Conservation (phyloP, 2,797 vertebrate genomes). For the Sardinella longiceps region DNA sequence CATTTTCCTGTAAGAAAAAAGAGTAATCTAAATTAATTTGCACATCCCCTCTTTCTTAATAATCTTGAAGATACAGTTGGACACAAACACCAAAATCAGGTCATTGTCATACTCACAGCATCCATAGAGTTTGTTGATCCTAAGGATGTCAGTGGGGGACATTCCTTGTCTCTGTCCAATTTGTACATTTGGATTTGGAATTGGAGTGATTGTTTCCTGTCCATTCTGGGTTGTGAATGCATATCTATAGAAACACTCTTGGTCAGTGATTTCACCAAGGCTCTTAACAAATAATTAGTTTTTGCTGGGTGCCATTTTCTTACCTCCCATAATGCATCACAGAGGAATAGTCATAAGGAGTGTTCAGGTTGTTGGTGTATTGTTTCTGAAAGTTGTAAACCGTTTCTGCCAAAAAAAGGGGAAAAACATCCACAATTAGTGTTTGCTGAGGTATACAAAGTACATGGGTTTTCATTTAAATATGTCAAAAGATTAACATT, state of each 20-base stretch:
- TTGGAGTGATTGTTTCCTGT: constrained; percentile 51
- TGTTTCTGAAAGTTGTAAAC: constrained; percentile 67
- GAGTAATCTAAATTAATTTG: background rate
- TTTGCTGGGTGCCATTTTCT: background rate
- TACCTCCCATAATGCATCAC: constrained; percentile 71
- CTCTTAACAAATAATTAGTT: background rate
- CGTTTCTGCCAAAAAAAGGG: background rate
- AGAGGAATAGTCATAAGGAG: constrained; percentile 73
- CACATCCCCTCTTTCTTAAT: too few relatives aligned
- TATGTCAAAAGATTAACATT: too few relatives aligned
- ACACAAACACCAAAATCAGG: background rate
- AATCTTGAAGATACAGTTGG: background rate
- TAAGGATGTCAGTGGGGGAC: constrained; percentile 33
- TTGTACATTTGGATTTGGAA: constrained; percentile 40
- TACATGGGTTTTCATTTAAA: too few relatives aligned
- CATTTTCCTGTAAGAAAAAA: background rate
- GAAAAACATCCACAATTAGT: too few relatives aligned
- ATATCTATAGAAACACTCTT: constrained; percentile 42
- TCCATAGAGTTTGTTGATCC: constrained; percentile 1
- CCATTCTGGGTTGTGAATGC: constrained; percentile 51
- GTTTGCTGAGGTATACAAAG: too few relatives aligned
- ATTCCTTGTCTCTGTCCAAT: constrained; percentile 53
- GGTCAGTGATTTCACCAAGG: background rate
- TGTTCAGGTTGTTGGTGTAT: constrained; percentile 69
- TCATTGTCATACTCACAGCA: constrained; percentile 20